A percentile compares a stretch with the other conserved stretches of the same genome.
Evolutionary conservation across 2,888 invertebrate species (phyloP).

Genomic region (Petrophora chlorosata): DNA sequence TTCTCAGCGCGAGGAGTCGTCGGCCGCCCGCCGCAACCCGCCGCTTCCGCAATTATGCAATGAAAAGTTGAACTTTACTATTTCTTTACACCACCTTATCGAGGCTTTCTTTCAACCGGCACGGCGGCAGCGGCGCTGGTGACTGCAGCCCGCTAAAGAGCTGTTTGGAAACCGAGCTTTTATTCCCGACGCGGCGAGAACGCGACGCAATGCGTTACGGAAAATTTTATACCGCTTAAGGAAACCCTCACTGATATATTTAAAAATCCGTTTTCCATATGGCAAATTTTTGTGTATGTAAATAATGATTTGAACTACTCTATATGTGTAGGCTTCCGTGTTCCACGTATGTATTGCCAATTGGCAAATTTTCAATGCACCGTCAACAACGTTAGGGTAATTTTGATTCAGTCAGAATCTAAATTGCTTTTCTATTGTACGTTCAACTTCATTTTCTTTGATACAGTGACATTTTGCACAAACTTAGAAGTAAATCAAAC

Average conservation of each 20-base stretch:
- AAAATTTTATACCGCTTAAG: no score
- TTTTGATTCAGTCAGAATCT: conserved; percentile 35
- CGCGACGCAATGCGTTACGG: no score
- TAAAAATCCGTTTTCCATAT: no score
- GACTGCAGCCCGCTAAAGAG: conserved; percentile 13
- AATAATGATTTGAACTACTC: no score
- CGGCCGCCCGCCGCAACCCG: conserved; percentile 54
- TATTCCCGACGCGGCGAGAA: not conserved
- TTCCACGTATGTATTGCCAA: conserved; percentile 56
- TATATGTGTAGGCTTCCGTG: conserved; percentile 42
- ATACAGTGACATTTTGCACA: no score
- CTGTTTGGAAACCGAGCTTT: conserved; percentile 9
- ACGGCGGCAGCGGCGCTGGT: no score
- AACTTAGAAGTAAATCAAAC: no score
- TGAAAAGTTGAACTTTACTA: conserved; percentile 60
- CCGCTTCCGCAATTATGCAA: conserved; percentile 69
- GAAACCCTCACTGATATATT: no score
- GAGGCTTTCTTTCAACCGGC: conserved; percentile 37
- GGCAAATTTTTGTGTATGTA: no score
- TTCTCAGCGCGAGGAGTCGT: conserved; percentile 56
- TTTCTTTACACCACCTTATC: conserved; percentile 50
- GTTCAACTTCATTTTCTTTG: conserved; percentile 6
- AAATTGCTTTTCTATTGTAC: conserved; percentile 20
- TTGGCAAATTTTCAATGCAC: conserved; percentile 70
- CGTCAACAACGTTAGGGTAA: conserved; percentile 45